phyloP scores from a whole-genome alignment of 2,113 vertebrate genomes.

The Caranx melampygus region DNA sequence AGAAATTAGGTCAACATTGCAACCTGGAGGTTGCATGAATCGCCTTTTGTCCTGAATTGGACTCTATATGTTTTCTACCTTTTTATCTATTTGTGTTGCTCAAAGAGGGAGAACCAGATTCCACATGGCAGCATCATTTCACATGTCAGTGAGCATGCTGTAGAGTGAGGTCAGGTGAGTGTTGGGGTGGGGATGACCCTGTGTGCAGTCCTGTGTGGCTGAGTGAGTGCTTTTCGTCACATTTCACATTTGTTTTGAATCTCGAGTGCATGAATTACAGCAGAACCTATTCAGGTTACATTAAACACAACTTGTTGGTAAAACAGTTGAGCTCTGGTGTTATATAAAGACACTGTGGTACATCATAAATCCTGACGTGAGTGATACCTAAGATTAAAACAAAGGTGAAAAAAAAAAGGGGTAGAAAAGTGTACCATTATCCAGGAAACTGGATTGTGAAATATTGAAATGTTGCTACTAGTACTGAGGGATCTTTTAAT shows the following conservation, averaged over 20 bases:
- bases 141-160: constrained; percentile 1
- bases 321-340: constrained; percentile 23
- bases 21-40: neutral
- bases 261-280: neutral
- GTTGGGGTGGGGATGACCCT: neutral
- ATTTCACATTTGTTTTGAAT: constrained; percentile 36
- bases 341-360: neutral
- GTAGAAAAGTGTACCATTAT: neutral
- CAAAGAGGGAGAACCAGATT: neutral
- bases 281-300: constrained; percentile 4
- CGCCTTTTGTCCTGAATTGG: no score
- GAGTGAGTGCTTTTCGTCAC: constrained; percentile 3
- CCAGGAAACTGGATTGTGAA: neutral
- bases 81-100: neutral
- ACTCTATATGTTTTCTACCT: neutral
- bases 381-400: neutral
- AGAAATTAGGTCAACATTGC: neutral
- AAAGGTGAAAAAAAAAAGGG: neutral
- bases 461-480: neutral
- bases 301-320: constrained; percentile 35
- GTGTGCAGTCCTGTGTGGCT: neutral
- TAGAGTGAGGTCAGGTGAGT: neutral
- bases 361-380: neutral
- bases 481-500: neutral
- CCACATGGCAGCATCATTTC: neutral